Percentiles rank a stretch among this genome's conserved stretches.
These are phyloP conservation scores for Parnassius apollo DNA, from an alignment of 2,888 invertebrate genomes.

Conservation along the genomic window DNA sequence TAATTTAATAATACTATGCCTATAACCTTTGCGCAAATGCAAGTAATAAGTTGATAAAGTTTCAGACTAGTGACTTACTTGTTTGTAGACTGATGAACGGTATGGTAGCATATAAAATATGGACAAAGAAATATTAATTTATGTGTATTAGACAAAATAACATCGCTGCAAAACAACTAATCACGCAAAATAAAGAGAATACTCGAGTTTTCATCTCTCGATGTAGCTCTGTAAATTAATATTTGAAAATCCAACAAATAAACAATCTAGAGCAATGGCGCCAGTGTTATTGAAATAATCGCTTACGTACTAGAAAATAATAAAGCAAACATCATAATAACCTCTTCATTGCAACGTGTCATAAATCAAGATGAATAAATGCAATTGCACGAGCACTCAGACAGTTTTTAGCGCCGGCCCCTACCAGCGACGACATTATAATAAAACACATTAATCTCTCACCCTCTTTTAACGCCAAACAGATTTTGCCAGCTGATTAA, in stretches of 20 bases:
- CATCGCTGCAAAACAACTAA: too few species aligned
- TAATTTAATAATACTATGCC: too few species aligned
- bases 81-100: too few species aligned
- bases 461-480: constrained; percentile 36
- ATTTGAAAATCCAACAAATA: constrained; percentile 13
- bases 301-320: constrained; percentile 6
- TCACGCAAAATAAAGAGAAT: too few species aligned
- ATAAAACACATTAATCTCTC: constrained; percentile 54
- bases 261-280: constrained; percentile 11
- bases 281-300: constrained; percentile 9
- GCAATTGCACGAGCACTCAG: constrained; percentile 14
- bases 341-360: constrained; percentile 7
- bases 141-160: too few species aligned
- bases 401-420: constrained; percentile 32
- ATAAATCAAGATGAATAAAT: constrained; percentile 20
- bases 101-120: too few species aligned
- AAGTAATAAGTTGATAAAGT: too few species aligned
- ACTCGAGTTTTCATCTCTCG: too few species aligned
- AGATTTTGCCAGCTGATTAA: constrained; percentile 54
- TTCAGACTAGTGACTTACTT: too few species aligned
- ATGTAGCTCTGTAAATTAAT: too few species aligned
- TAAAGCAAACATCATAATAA: constrained; percentile 9
- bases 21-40: too few species aligned
- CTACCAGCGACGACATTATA: constrained; percentile 36
- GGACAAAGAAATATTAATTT: too few species aligned